phyloP scores from a whole-genome alignment of 2,888 invertebrate genomes.

The Carcina quercana region DNA sequence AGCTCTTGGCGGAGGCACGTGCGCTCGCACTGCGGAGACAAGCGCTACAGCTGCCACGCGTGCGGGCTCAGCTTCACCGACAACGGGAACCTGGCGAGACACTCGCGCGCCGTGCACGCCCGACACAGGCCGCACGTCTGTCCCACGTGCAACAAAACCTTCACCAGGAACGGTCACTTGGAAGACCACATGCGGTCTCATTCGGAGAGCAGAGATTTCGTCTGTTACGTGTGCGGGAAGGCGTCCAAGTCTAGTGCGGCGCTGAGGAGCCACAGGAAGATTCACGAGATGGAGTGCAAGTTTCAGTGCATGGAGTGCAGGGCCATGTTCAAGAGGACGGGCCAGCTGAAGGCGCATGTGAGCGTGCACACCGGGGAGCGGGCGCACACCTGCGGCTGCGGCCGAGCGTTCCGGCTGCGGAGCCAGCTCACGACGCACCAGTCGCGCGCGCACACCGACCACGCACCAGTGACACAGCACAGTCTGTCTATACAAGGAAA shows the following conservation, averaged over 20 bases:
- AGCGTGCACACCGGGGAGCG: slow-evolving; percentile 73
- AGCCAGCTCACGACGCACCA: slow-evolving; percentile 36
- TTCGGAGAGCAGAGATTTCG: slow-evolving; percentile 48
- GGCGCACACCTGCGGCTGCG: slow-evolving; percentile 69
- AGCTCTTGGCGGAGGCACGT: slow-evolving; percentile 58
- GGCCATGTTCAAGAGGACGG: slow-evolving; percentile 68
- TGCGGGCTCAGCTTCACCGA: slow-evolving; percentile 69
- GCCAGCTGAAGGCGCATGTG: slow-evolving; percentile 69
- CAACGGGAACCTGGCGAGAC: slow-evolving; percentile 64
- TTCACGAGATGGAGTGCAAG: slow-evolving; percentile 43
- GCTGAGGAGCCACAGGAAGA: slow-evolving; percentile 58
- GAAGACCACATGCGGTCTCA: slow-evolving; percentile 69
- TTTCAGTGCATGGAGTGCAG: slow-evolving; percentile 64
- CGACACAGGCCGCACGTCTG: slow-evolving; percentile 63
- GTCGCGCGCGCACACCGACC: slow-evolving; percentile 25
- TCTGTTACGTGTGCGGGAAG: slow-evolving; percentile 72
- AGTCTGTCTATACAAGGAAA: no score
- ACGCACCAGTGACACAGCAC: background rate
- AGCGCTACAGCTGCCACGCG: slow-evolving; percentile 60
- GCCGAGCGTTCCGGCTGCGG: slow-evolving; percentile 59
- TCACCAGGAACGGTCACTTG: slow-evolving; percentile 61
- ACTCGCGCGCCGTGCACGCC: slow-evolving; percentile 62
- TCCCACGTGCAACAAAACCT: slow-evolving; percentile 53
- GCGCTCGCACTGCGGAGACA: slow-evolving; percentile 51
- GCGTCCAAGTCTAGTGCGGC: slow-evolving; percentile 68